Base-by-base conservation (phyloP, 37 sponge, comb jelly and placozoan genomes). In the Halichondria panicea region DNA sequence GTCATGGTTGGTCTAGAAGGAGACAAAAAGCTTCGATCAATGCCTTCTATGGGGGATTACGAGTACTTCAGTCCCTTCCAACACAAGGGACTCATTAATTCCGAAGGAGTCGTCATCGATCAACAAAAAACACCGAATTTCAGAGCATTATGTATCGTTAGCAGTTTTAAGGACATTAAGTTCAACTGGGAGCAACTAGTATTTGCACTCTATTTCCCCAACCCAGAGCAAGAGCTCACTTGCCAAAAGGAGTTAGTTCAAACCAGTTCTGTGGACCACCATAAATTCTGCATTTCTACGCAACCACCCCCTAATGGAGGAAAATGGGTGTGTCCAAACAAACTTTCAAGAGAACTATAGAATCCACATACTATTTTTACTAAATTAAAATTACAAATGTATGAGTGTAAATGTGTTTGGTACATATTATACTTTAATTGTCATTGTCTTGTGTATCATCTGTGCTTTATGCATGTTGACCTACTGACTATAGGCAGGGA, bases 171-270 rank as follows among this genome's bases (percentile, higher is more conserved):
- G 25, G 11, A 13, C 27, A 7, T 24, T 8, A 59, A 13, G 24
- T 59, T 25, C 22, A 59, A 25, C 27, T 59, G 28, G 22, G 61
- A 59, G 22, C 22, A 13, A 25, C 7, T n/a, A 8, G 61, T n/a
- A 59, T 59, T 59, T 59, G 61, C 61, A 59, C 28, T 59, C 27
- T 59, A 59, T 25, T 59, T 24, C 22, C 61, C 61, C 11, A 59
- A 7, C 22, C 24, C 11, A 59, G 61, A n/a, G 22, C 22, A 8
- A 18, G 52, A 48, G 15, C 52, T 48, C 11, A 18, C 11, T 15
- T 48, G 52, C 52, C 11, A 48, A 11, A 48, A 48, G 52, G 52
- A 48, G 11, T 11, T 18, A 18, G 52, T 48, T 18, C n/a, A n/a
- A n/a, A 48, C 52, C 11, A 15, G 15, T 11, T 11, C 11, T 18